Base-by-base conservation (phyloP, 2,888 invertebrate species). In the Archaeoteleia sp. region DNA sequence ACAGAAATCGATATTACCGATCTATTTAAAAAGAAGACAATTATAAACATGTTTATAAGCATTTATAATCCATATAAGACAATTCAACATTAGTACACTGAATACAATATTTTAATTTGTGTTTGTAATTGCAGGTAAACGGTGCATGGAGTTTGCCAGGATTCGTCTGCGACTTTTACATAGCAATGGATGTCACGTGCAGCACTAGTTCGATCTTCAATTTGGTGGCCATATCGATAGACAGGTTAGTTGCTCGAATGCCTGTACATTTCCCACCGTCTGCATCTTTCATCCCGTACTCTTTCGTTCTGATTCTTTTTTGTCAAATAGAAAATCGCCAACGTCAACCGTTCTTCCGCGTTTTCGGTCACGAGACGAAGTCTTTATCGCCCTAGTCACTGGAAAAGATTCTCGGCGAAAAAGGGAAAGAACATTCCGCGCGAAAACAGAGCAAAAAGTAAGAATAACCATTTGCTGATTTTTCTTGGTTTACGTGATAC, bases 171-270 rank as follows among this genome's bases (percentile, higher is more conserved):
- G 97, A 97, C 88, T 94, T 97, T 87, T 98, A 97, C 90, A 96
- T 97, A 85, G 97, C 96, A 57, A 95, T 96, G 93, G 97, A 98
- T 87, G 97, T 98, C 82, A 96, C 95, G 74, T 97, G 96, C 86
- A 97, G 97, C 78, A 98, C 97, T 70, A 97, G 97, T 81, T 97
- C 97, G 84, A 98, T 98, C 86, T 96, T 97, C 88, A 97, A 98
- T 89, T 90, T 97, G 85, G 96, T 97, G 76, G 97, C 97, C 78
- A 98, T 98, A 87, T 97, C 96, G 80, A 94, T 97, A 88, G 97
- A 98, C 91, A 95, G 97, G 97, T 97, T 86, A 89, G 91, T 62
- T 55, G 23, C 35, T 35, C 27, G 30, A 48, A 62, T 12, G 39
- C 15, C 32, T 10, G 8, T 14, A 40, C 40, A n/a, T 13, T 40